Percentiles rank a stretch among this genome's conserved stretches.
Evolutionary conservation across 2,888 invertebrate species (phyloP).

Genomic region (Athalia circularis): DNA sequence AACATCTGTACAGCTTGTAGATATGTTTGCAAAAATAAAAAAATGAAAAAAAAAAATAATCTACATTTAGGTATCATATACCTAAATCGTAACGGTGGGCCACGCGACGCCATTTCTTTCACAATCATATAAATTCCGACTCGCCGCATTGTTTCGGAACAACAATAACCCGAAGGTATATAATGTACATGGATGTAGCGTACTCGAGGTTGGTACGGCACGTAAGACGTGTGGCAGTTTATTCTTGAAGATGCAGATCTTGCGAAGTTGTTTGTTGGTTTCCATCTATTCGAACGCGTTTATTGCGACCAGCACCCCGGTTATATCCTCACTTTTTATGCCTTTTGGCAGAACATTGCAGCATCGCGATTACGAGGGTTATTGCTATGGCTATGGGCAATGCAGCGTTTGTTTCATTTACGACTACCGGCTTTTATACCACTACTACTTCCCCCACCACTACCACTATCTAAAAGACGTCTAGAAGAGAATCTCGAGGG

Average conservation of each 20-base stretch:
- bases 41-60: neutral
- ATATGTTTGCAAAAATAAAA: neutral
- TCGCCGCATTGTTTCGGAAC: slow-evolving; percentile 16
- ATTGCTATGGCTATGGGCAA: no score
- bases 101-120: slow-evolving; percentile 34
- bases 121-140: neutral
- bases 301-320: slow-evolving; percentile 24
- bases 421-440: no score
- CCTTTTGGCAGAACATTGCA: no score
- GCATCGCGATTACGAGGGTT: no score
- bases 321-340: neutral
- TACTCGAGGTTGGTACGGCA: no score
- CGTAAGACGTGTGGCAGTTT: neutral
- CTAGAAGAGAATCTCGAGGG: no score
- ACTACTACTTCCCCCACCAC: no score
- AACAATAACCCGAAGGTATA: slow-evolving; percentile 36
- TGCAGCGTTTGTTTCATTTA: no score
- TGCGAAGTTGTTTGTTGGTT: slow-evolving; percentile 15
- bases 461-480: no score
- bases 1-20: no score
- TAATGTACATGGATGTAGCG: no score
- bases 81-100: slow-evolving; percentile 21
- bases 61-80: no score
- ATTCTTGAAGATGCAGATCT: slow-evolving; percentile 37
- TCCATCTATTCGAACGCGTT: slow-evolving; percentile 20